Evolutionary conservation across 2,113 vertebrate genomes (phyloP).

Genomic region (Siniperca knerii): DNA sequence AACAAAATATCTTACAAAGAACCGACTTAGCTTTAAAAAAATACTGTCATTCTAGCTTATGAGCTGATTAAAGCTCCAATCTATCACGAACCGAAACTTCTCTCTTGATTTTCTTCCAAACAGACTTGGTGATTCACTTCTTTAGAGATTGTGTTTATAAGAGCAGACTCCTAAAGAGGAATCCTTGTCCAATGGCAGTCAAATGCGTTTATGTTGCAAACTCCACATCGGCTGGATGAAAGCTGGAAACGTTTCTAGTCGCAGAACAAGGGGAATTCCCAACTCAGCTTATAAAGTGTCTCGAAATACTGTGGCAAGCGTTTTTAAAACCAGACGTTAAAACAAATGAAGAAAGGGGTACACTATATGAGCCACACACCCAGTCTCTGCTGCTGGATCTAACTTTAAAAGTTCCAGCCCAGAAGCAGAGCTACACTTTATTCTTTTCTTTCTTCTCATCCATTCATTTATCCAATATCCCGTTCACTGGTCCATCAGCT

Average conservation of each 20-base stretch:
- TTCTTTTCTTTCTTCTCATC: not conserved
- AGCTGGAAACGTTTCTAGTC: slow-evolving; percentile 43
- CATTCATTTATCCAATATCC: slow-evolving; percentile 60
- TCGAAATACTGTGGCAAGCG: slow-evolving; percentile 56
- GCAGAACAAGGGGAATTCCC: slow-evolving; percentile 46
- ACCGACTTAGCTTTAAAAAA: slow-evolving; percentile 65
- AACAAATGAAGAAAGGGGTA: slow-evolving; percentile 53
- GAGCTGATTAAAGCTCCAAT: slow-evolving; percentile 69
- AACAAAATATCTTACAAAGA: slow-evolving; percentile 66
- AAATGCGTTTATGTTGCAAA: slow-evolving; percentile 22
- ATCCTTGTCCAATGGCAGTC: slow-evolving; percentile 54
- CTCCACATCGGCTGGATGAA: slow-evolving; percentile 15
- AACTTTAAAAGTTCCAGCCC: slow-evolving; percentile 49
- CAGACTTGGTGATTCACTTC: slow-evolving; percentile 10
- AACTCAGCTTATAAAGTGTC: slow-evolving; percentile 62
- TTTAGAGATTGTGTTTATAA: slow-evolving; percentile 24
- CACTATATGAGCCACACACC: slow-evolving; percentile 48
- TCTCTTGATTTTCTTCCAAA: slow-evolving; percentile 17
- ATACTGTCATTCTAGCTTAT: slow-evolving; percentile 72
- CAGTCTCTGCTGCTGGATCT: slow-evolving; percentile 62
- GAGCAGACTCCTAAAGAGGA: slow-evolving; percentile 47
- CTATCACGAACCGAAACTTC: slow-evolving; percentile 27
- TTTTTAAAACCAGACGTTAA: slow-evolving; percentile 65
- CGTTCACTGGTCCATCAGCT: slow-evolving; percentile 25
- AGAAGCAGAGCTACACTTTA: slow-evolving; percentile 45